These are phyloP conservation scores for Sorex araneus DNA, from an alignment of 2,113 vertebrate genomes.

Conservation along the genomic window DNA sequence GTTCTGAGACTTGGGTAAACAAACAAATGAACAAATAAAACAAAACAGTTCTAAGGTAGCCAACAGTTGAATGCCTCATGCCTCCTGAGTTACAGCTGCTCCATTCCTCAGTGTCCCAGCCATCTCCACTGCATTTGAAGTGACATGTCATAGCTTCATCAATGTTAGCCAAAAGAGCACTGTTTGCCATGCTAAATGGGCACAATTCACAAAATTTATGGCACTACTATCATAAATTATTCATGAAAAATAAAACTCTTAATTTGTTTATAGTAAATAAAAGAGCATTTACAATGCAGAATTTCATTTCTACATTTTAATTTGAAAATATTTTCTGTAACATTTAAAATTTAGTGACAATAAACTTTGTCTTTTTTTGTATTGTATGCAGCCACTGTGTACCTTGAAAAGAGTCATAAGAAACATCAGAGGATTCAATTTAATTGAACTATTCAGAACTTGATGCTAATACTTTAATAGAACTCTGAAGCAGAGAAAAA, in stretches of 20 bases:
- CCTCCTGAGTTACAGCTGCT: no score
- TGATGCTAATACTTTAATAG: background rate
- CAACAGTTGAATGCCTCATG: no score
- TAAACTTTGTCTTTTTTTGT: background rate
- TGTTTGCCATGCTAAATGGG: background rate
- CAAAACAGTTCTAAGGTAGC: no score
- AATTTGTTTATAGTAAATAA: background rate
- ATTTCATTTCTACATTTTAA: slow-evolving; percentile 12
- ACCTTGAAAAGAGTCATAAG: background rate
- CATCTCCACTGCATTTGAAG: background rate
- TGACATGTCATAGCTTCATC: background rate
- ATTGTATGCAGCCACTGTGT: background rate
- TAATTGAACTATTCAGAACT: background rate
- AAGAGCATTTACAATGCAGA: background rate
- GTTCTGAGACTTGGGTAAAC: no score
- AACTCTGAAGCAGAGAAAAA: background rate
- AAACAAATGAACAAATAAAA: no score
- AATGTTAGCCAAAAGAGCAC: background rate
- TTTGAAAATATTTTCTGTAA: background rate
- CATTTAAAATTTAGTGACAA: background rate
- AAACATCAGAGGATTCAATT: slow-evolving; percentile 10
- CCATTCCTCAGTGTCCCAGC: no score
- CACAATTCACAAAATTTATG: background rate
- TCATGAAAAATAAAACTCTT: background rate
- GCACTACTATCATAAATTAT: background rate